phyloP scores from a whole-genome alignment of 2,888 invertebrate genomes.

The Andrena praecox region DNA sequence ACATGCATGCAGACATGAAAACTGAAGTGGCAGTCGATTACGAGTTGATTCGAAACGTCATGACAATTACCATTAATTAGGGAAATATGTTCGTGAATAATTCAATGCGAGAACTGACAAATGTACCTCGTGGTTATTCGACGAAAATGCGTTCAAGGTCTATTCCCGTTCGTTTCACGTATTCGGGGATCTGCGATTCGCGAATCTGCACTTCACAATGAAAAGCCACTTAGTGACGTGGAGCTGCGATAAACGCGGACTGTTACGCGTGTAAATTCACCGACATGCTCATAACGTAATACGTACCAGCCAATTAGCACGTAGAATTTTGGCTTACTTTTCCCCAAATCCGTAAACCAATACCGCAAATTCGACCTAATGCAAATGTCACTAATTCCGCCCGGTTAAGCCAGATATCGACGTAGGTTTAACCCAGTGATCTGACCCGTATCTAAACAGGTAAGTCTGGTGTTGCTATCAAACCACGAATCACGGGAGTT shows the following conservation, averaged over 20 bases:
- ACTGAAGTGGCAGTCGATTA: no score
- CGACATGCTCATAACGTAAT: constrained; percentile 20
- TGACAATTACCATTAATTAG: no score
- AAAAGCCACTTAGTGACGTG: constrained; percentile 38
- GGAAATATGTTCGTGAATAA: neutral
- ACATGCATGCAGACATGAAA: no score
- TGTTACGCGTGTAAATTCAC: constrained; percentile 33
- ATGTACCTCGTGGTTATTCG: neutral
- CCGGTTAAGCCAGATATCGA: constrained; percentile 56
- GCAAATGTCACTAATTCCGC: constrained; percentile 57
- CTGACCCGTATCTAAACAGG: constrained; percentile 62
- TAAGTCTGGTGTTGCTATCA: constrained; percentile 53
- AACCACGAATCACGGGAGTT: constrained; percentile 39
- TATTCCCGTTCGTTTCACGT: neutral
- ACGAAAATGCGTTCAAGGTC: neutral
- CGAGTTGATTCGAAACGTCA: no score
- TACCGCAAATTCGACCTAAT: constrained; percentile 60
- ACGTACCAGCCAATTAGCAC: constrained; percentile 47
- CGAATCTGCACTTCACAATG: constrained; percentile 26
- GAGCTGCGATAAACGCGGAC: constrained; percentile 25
- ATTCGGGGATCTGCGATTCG: neutral
- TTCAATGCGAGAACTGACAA: neutral
- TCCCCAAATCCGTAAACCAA: constrained; percentile 45
- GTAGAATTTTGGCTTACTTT: constrained; percentile 58
- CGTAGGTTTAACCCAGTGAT: constrained; percentile 64